A percentile compares a stretch with the other conserved stretches of the same genome.
Conservation (phyloP, 1,140 invertebrate species). For the Ceratosolen solmsi region DNA sequence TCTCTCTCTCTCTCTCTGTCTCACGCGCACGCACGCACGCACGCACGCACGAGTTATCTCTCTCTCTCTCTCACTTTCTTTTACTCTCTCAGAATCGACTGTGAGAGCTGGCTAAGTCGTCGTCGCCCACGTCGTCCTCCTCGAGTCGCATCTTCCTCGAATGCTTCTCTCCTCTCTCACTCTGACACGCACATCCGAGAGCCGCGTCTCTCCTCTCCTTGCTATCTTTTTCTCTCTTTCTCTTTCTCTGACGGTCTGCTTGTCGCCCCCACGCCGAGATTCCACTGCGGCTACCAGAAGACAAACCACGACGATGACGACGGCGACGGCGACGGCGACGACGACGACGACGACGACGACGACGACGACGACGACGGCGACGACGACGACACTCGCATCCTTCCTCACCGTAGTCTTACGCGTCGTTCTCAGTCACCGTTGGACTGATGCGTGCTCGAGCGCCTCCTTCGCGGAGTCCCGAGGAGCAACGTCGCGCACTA, state of each 20-base stretch:
- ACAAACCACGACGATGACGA: too few relatives aligned
- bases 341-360: too few relatives aligned
- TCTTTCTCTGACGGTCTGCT: background rate
- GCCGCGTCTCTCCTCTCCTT: background rate
- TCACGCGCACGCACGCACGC: too few relatives aligned
- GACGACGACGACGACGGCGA: too few relatives aligned
- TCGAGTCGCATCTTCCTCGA: constrained; percentile 21
- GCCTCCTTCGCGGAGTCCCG: background rate
- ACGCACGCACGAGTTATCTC: background rate
- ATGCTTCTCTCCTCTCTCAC: background rate
- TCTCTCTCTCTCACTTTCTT: background rate
- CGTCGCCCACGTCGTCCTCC: constrained; percentile 12
- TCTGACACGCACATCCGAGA: background rate
- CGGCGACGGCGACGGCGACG: too few relatives aligned
- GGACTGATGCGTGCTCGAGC: background rate
- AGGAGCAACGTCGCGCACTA: background rate
- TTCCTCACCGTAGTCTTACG: too few relatives aligned
- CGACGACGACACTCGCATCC: background rate
- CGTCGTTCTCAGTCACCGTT: background rate
- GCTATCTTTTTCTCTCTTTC: background rate
- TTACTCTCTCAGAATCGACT: background rate
- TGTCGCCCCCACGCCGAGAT: background rate
- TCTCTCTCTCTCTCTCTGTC: background rate
- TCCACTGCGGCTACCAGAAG: background rate
- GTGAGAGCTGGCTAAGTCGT: constrained; percentile 2